phyloP scores from a whole-genome alignment of 2,888 invertebrate species.

The Orchestes rusci region DNA sequence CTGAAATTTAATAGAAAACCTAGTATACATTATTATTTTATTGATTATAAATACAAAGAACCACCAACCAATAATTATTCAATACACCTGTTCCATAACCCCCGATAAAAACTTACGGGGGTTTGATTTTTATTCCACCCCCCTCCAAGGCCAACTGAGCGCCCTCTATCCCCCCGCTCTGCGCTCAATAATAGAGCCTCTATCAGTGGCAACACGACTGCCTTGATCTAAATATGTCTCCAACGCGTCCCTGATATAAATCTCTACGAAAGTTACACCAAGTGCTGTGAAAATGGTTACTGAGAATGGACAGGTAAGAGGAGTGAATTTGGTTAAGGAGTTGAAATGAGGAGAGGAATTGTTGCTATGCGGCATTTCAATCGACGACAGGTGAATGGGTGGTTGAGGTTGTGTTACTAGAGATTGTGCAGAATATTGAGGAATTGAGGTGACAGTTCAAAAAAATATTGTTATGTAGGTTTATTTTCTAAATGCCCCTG shows the following conservation, averaged over 20 bases:
- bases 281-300: slow-evolving; percentile 41
- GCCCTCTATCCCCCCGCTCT: no score
- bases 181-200: slow-evolving; percentile 43
- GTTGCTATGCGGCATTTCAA: slow-evolving; percentile 19
- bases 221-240: slow-evolving; percentile 35
- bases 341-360: background rate
- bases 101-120: no score
- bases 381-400: background rate
- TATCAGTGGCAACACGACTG: slow-evolving; percentile 34
- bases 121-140: no score
- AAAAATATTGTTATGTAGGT: background rate
- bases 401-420: background rate
- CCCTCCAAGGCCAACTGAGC: no score
- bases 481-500: background rate
- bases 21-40: no score
- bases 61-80: no score
- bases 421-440: background rate
- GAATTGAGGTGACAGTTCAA: background rate
- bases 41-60: no score
- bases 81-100: no score
- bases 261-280: no score
- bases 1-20: no score
- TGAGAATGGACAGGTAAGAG: slow-evolving; percentile 41
- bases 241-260: no score
- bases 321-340: no score